Evolutionary conservation across 2,888 invertebrate genomes (phyloP).

Genomic region (Ectemnius continuus): DNA sequence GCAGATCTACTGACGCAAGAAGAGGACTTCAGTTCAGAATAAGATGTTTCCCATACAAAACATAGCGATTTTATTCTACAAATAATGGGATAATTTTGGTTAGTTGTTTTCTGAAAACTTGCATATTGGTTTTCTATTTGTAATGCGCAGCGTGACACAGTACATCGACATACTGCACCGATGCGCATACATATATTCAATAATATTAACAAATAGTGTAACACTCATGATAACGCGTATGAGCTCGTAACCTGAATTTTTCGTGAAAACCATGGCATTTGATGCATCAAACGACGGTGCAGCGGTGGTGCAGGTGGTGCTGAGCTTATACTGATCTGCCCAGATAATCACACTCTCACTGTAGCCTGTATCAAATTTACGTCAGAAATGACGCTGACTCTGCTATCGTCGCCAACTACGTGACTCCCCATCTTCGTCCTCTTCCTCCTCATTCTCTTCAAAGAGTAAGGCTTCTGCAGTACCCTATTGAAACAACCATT

Average conservation of each 20-base stretch:
- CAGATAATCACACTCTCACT: slow-evolving; percentile 59
- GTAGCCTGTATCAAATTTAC: slow-evolving; percentile 63
- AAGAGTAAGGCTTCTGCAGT: slow-evolving; percentile 84
- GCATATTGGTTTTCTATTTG: slow-evolving; percentile 64
- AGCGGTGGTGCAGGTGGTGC: slow-evolving; percentile 60
- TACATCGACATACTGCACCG: slow-evolving; percentile 49
- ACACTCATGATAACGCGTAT: slow-evolving; percentile 72
- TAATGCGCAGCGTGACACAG: slow-evolving; percentile 48
- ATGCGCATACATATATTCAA: slow-evolving; percentile 53
- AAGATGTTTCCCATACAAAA: slow-evolving; percentile 76
- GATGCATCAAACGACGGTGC: slow-evolving; percentile 63
- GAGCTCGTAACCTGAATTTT: slow-evolving; percentile 60
- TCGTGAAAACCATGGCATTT: slow-evolving; percentile 63
- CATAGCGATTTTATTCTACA: slow-evolving; percentile 78
- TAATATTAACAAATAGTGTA: slow-evolving; percentile 73
- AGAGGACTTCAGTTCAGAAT: slow-evolving; percentile 61
- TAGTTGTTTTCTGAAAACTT: slow-evolving; percentile 67
- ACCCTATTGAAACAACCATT: slow-evolving; percentile 59
- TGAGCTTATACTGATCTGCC: slow-evolving; percentile 57
- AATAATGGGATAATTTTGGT: slow-evolving; percentile 76
- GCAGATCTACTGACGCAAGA: slow-evolving; percentile 54
- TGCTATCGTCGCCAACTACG: slow-evolving; percentile 94
- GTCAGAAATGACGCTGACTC: slow-evolving; percentile 64
- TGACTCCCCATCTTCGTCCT: slow-evolving; percentile 90
- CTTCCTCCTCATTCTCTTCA: slow-evolving; percentile 92